Evolutionary conservation across 2,797 vertebrate genomes (phyloP), one percentile per base, ranked within the genome.

Genomic region (Falco naumanni): DNA sequence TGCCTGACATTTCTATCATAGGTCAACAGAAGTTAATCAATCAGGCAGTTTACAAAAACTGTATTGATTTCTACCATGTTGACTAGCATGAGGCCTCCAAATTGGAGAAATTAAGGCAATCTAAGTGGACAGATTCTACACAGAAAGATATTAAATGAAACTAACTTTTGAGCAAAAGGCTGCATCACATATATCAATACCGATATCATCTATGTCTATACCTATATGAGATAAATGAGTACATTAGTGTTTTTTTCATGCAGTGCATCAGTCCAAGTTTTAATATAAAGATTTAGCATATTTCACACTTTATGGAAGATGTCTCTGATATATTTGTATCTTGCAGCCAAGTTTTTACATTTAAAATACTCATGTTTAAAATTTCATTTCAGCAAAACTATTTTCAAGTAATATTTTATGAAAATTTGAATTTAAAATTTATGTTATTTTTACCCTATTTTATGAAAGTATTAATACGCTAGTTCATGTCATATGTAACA

Each of bases 361-460:
- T 65, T 89, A 53, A 92, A 91, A 90, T 92, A 74, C 41, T 86
- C 11, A 72, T 50, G 11, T 65, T 87, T 65, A 68, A 87, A 81
- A 47, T 29, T 59, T 86, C 12, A 84, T 84, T 81, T 87, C 41
- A 71, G 26, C 11, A 81, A 69, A 71, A 56, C 2, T 48, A 68
- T 37, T 87, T 74, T 74, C 13, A 64, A 13, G 18, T 18, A 43
- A 39, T 65, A 82, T 72, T 91, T 93, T 59, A 57, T 2, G 4
- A 43, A 84, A 54, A 92, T 84, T 65, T 66, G 43, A 78, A 71
- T 69, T 93, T 93, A 54, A 90, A 90, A 88, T 90, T 50, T 56
- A 25, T 77, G 12, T 19, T 47, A 39, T 87, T 87, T 95, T 90
- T 65, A 57, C 29, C 5, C 10, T 19, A 19, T 68, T 79, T 74